Evolutionary conservation across 53 echinoderm and acorn worm genomes (phyloP).

Genomic region (Hippasteria phrygiana): DNA sequence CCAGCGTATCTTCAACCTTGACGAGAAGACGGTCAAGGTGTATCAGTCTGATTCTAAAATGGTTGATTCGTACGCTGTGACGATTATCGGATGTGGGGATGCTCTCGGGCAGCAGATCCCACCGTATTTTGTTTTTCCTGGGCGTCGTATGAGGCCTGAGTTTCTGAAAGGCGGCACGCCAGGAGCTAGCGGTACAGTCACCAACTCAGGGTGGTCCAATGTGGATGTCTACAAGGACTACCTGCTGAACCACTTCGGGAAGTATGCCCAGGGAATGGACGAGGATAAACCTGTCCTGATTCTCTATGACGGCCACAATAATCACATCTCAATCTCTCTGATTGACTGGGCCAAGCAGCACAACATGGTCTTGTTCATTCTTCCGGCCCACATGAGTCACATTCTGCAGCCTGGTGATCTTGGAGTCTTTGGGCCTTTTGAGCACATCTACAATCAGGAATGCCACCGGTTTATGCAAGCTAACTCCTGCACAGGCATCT

Average conservation of each 20-base stretch:
- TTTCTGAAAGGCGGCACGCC: conserved; percentile 2
- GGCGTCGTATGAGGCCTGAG: not conserved
- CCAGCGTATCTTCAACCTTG: conserved; percentile 18
- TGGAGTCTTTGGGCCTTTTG: conserved; percentile 46
- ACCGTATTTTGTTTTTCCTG: conserved; percentile 40
- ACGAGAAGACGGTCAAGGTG: conserved; percentile 17
- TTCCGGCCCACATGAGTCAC: conserved; percentile 32
- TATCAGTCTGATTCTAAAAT: not conserved
- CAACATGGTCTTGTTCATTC: conserved; percentile 20
- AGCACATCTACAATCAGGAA: conserved; percentile 38
- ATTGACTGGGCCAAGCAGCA: conserved; percentile 10
- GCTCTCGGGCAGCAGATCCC: conserved; percentile 34
- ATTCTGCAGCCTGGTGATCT: conserved; percentile 25
- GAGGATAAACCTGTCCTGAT: not conserved
- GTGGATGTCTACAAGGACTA: conserved; percentile 3
- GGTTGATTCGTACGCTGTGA: not conserved
- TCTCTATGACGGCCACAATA: conserved; percentile 4
- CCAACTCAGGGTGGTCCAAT: conserved; percentile 3
- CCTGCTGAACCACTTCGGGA: not conserved
- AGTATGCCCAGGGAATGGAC: not conserved
- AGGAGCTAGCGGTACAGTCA: not conserved
- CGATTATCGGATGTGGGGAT: conserved; percentile 13
- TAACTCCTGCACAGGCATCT: not conserved
- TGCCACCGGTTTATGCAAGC: conserved; percentile 16
- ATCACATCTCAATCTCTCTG: not conserved